A percentile compares a stretch with the other conserved stretches of the same genome.
Conservation (phyloP, 2,113 vertebrate species). For the Actenoides hombroni region DNA sequence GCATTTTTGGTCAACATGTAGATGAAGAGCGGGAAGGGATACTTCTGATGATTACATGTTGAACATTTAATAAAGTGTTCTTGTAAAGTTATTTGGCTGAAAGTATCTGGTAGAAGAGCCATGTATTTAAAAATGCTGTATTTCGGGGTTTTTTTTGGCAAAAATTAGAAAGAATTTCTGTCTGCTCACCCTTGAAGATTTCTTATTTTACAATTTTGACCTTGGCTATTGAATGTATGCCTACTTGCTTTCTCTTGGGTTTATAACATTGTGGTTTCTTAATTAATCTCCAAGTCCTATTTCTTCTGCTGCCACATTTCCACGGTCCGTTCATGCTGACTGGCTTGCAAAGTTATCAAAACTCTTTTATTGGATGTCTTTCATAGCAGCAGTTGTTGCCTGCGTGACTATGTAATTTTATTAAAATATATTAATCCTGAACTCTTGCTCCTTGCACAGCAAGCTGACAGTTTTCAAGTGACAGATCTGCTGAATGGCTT, state of each 20-base stretch:
- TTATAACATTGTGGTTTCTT: background rate
- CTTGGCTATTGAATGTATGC: background rate
- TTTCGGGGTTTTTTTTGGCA: background rate
- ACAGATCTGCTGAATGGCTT: conserved; percentile 2
- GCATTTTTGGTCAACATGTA: background rate
- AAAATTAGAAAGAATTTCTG: background rate
- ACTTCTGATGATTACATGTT: conserved; percentile 21
- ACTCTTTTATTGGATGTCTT: background rate
- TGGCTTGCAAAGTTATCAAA: background rate
- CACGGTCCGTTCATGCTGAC: background rate
- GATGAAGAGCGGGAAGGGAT: background rate
- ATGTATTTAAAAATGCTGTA: background rate
- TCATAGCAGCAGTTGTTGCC: background rate
- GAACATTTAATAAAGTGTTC: conserved; percentile 32
- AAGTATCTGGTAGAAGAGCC: background rate
- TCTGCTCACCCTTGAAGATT: background rate
- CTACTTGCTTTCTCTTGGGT: background rate
- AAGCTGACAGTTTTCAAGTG: conserved; percentile 5
- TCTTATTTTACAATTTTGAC: background rate
- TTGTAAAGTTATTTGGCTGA: background rate
- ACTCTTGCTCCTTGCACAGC: background rate
- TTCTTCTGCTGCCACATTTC: background rate
- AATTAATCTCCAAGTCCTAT: background rate
- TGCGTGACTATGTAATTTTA: background rate
- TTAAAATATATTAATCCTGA: conserved; percentile 1